Evolutionary conservation across 2,888 invertebrate genomes (phyloP).

Genomic region (Panzeria rudis): DNA sequence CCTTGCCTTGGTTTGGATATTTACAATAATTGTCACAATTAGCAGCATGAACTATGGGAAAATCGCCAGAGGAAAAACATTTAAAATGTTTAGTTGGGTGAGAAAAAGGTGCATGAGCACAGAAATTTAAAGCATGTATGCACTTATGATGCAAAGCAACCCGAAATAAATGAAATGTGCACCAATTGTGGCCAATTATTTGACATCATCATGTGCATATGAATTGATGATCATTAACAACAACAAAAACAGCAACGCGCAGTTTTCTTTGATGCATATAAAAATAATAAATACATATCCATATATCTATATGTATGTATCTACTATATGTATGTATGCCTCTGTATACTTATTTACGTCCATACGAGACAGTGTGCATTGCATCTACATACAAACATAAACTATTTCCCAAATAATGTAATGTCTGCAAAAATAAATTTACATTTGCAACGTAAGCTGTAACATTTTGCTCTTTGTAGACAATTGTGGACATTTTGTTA

Average conservation of each 20-base stretch:
- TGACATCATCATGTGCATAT: constrained; percentile 65
- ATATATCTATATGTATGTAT: not conserved
- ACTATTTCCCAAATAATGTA: constrained; percentile 21
- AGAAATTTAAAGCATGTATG: not conserved
- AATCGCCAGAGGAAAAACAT: constrained; percentile 24
- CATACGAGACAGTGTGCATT: not conserved
- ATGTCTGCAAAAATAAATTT: constrained; percentile 40
- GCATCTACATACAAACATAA: not conserved
- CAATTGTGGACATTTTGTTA: constrained; percentile 56
- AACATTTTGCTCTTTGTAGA: constrained; percentile 36
- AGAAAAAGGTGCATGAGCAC: not conserved
- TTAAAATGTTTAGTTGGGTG: constrained; percentile 9
- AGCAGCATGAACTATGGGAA: constrained; percentile 57
- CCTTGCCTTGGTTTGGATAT: constrained; percentile 40
- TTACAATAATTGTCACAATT: constrained; percentile 66
- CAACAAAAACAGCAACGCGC: constrained; percentile 39
- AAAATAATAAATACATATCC: not conserved
- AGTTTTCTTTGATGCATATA: constrained; percentile 33
- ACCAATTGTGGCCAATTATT: constrained; percentile 70
- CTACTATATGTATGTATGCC: not conserved
- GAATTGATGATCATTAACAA: constrained; percentile 51
- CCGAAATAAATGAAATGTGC: constrained; percentile 47
- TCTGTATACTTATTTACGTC: not conserved
- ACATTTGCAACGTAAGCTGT: constrained; percentile 23
- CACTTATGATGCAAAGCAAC: constrained; percentile 20